A percentile compares a stretch with the other conserved stretches of the same genome.
Evolutionary conservation across 2,113 vertebrate species (phyloP).

Genomic region (Perca flavescens): DNA sequence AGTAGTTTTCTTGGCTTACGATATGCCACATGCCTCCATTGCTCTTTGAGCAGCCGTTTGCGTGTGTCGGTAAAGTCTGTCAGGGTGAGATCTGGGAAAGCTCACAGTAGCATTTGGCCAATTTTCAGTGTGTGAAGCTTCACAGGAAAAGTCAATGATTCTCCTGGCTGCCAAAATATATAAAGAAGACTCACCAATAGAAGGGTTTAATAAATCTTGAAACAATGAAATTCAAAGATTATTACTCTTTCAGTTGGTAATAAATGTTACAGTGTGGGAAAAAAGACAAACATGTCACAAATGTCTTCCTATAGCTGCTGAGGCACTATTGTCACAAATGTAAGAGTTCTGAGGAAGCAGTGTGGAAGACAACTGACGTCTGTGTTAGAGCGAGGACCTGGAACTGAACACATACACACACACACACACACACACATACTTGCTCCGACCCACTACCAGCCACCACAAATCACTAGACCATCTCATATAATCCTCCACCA

Average conservation of each 20-base stretch:
- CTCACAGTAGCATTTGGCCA: slow-evolving; percentile 72
- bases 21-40: slow-evolving; percentile 12
- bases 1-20: slow-evolving; percentile 17
- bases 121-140: slow-evolving; percentile 68
- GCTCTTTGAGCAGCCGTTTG: slow-evolving; percentile 33
- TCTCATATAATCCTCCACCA: slow-evolving; percentile 78
- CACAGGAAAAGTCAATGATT: slow-evolving; percentile 72
- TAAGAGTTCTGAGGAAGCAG: slow-evolving; percentile 42
- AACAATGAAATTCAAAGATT: slow-evolving; percentile 68
- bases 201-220: slow-evolving; percentile 69
- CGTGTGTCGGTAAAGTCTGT: slow-evolving; percentile 45
- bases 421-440: slow-evolving; percentile 26
- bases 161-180: slow-evolving; percentile 65
- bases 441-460: slow-evolving; percentile 62
- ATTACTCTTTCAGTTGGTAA: slow-evolving; percentile 63
- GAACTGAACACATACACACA: slow-evolving; percentile 53
- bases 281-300: slow-evolving; percentile 37
- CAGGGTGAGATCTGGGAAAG: slow-evolving; percentile 67
- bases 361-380: slow-evolving; percentile 59
- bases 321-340: slow-evolving; percentile 50
- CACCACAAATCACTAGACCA: slow-evolving; percentile 78
- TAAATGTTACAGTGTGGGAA: slow-evolving; percentile 41
- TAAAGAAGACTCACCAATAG: slow-evolving; percentile 55
- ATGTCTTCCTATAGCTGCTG: slow-evolving; percentile 25
- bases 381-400: slow-evolving; percentile 65